phyloP scores from a whole-genome alignment of 2,888 invertebrate species.

The Coelopa pilipes region DNA sequence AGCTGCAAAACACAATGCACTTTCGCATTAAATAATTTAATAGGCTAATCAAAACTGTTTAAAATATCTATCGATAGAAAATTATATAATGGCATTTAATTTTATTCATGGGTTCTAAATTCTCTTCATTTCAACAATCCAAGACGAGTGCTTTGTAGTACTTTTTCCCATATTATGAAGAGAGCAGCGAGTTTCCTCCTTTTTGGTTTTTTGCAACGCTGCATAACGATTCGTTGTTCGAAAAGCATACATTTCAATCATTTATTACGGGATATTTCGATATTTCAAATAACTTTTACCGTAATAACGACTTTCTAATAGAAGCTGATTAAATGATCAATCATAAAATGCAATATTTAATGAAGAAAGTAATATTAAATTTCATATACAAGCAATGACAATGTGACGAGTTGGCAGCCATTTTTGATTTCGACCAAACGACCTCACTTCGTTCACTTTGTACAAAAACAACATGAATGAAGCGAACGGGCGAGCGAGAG shows the following conservation, averaged over 20 bases:
- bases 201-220: neutral
- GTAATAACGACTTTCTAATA: neutral
- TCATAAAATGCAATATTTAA: no score
- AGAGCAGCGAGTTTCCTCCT: neutral
- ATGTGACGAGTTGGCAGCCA: slow-evolving; percentile 14
- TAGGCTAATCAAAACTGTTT: no score
- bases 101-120: no score
- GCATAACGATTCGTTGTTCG: no score
- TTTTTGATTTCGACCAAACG: slow-evolving; percentile 8
- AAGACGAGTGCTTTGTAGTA: neutral
- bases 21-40: no score
- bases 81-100: neutral
- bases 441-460: slow-evolving; percentile 23
- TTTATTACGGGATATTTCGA: neutral
- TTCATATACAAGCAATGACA: neutral
- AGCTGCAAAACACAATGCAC: no score
- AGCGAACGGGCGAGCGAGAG: no score
- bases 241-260: neutral
- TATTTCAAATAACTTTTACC: neutral
- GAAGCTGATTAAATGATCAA: neutral
- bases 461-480: slow-evolving; percentile 1
- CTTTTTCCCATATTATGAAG: neutral
- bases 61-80: neutral
- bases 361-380: no score
- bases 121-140: no score